A percentile compares a stretch with the other conserved stretches of the same genome.
Evolutionary conservation across 1,140 invertebrate genomes (phyloP).

Genomic region (Drosophila takahashii): DNA sequence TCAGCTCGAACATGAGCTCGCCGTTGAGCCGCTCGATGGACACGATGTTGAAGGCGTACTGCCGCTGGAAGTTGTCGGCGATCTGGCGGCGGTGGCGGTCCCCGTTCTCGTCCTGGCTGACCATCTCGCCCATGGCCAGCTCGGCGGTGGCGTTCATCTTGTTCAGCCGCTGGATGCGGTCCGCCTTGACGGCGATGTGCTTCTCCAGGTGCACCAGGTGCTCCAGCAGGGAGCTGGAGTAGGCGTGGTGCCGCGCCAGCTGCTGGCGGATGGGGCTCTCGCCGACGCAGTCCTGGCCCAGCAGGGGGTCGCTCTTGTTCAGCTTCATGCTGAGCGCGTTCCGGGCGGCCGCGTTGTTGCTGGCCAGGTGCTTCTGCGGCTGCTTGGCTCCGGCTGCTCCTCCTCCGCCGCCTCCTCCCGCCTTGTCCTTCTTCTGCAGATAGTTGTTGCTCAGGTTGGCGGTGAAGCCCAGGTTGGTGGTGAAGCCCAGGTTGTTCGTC

Average conservation of each 20-base stretch:
- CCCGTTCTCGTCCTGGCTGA: constrained; percentile 77
- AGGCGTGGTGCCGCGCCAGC: constrained; percentile 85
- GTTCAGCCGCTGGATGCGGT: constrained; percentile 92
- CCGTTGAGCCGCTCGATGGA: constrained; percentile 96
- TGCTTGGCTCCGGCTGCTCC: neutral
- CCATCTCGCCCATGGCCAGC: constrained; percentile 87
- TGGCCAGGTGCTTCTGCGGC: constrained; percentile 58
- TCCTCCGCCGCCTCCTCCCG: constrained; percentile 55
- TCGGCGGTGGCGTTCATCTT: constrained; percentile 97
- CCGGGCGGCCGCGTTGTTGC: constrained; percentile 62
- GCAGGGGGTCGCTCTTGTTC: constrained; percentile 86
- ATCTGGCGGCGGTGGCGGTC: constrained; percentile 48
- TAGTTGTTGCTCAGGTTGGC: constrained; percentile 56
- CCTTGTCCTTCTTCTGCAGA: constrained; percentile 66
- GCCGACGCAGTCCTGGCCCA: constrained; percentile 85
- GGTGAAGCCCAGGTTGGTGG: constrained; percentile 66
- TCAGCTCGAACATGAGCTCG: constrained; percentile 93
- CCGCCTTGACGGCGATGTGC: constrained; percentile 94
- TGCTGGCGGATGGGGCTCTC: constrained; percentile 68
- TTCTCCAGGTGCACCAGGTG: constrained; percentile 94
- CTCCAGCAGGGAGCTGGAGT: constrained; percentile 93
- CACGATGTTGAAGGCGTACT: constrained; percentile 95
- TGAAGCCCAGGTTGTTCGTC: constrained; percentile 72
- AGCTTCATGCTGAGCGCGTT: constrained; percentile 74
- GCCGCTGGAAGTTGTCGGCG: constrained; percentile 94